Percentiles rank a stretch among this genome's conserved stretches.
Conservation (phyloP, 2,888 invertebrate genomes). For the Quadroppia sp. region DNA sequence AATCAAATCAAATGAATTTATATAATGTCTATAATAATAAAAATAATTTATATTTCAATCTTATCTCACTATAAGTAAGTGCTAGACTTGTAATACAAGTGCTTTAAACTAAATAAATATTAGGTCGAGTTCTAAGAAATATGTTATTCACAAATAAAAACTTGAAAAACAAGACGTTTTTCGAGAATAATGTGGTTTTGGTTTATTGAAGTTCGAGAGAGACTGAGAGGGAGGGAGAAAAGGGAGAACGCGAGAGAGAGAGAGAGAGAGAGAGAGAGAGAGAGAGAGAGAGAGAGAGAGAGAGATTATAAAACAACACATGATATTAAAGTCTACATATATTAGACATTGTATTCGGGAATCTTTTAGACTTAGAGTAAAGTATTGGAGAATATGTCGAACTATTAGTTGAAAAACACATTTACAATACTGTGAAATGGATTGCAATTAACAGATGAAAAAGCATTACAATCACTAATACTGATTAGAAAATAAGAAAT, state of each 20-base stretch:
- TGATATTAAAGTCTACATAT: neutral
- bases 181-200: neutral
- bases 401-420: too few relatives aligned
- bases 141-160: neutral
- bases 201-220: neutral
- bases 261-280: slow-evolving; percentile 28
- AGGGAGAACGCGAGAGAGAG: slow-evolving; percentile 1
- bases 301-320: neutral
- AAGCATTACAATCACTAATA: too few relatives aligned
- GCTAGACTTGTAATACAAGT: neutral
- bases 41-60: neutral
- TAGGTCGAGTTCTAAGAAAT: neutral
- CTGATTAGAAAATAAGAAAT: too few relatives aligned
- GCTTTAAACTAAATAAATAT: neutral
- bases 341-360: neutral
- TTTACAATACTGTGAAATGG: too few relatives aligned
- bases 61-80: neutral
- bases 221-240: neutral
- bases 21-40: too few relatives aligned
- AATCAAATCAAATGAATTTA: too few relatives aligned
- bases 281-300: slow-evolving; percentile 24
- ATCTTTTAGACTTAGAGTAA: neutral
- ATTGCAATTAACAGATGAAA: too few relatives aligned
- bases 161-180: slow-evolving; percentile 2
- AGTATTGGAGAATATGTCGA: too few relatives aligned